Conservation (phyloP, 2,113 vertebrate species). For the Syrmaticus mikado region DNA sequence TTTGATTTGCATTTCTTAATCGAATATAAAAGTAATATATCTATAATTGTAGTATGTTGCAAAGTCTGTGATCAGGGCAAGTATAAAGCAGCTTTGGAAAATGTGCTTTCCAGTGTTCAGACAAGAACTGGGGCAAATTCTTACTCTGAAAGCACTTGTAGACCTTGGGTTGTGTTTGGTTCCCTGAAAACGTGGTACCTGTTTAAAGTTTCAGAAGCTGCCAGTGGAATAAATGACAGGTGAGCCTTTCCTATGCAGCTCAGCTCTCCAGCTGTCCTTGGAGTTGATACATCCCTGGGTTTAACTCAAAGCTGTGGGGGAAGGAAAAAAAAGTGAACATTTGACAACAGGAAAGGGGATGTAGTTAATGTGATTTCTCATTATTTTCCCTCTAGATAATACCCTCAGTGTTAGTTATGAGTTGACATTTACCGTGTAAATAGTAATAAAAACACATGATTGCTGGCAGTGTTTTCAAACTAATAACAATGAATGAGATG, state of each 20-base stretch:
- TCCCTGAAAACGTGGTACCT: background rate
- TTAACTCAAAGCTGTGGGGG: background rate
- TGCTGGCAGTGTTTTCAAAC: background rate
- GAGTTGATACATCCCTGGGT: background rate
- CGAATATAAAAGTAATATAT: background rate
- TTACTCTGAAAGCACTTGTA: background rate
- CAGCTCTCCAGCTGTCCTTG: background rate
- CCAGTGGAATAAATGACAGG: background rate
- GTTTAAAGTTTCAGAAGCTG: background rate
- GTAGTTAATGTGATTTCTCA: background rate
- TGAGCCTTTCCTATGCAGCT: background rate
- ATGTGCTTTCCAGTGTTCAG: background rate
- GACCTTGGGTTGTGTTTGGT: background rate
- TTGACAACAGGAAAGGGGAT: background rate
- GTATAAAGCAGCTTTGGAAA: background rate
- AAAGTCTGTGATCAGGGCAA: background rate
- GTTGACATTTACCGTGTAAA: background rate
- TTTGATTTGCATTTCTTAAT: background rate
- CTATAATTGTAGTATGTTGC: background rate
- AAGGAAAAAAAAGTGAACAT: constrained; percentile 1
- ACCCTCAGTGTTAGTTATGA: background rate
- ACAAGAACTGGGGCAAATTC: background rate
- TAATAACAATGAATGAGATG: background rate
- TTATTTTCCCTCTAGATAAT: background rate
- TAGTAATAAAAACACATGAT: background rate